Conservation (phyloP, 1,140 invertebrate species). For the Drosophila melanica region DNA sequence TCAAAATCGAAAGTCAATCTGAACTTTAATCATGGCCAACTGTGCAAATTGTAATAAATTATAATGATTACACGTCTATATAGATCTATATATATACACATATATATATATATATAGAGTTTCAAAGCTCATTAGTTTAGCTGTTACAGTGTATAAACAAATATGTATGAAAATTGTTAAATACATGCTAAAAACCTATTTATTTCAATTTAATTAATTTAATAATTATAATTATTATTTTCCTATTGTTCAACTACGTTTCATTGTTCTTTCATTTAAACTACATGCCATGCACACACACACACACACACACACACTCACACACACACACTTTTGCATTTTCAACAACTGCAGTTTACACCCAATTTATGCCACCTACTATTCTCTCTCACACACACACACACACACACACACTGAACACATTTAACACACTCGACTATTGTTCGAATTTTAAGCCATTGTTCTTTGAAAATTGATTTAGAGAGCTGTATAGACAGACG, state of each 20-base stretch:
- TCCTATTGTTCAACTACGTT: constrained; percentile 27
- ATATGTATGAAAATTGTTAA: constrained; percentile 64
- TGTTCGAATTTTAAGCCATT: constrained; percentile 66
- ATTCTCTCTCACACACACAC: constrained; percentile 2
- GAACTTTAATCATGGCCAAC: constrained; percentile 32
- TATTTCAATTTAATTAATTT: constrained; percentile 31
- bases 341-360: constrained; percentile 52
- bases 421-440: constrained; percentile 34
- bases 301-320: constrained; percentile 5
- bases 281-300: constrained; percentile 33
- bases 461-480: constrained; percentile 72
- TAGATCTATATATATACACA: constrained; percentile 51
- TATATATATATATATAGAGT: constrained; percentile 52
- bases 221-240: constrained; percentile 49
- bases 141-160: constrained; percentile 79
- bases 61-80: constrained; percentile 22
- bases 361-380: constrained; percentile 49
- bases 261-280: constrained; percentile 51
- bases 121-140: constrained; percentile 73
- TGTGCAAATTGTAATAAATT: constrained; percentile 83
- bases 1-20: constrained; percentile 21
- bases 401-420: constrained; percentile 17
- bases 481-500: constrained; percentile 45
- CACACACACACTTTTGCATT: constrained; percentile 18
- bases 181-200: constrained; percentile 29